Evolutionary conservation across 2,113 vertebrate genomes (phyloP), one percentile per base, ranked within the genome.

Genomic region (Silurus meridionalis): DNA sequence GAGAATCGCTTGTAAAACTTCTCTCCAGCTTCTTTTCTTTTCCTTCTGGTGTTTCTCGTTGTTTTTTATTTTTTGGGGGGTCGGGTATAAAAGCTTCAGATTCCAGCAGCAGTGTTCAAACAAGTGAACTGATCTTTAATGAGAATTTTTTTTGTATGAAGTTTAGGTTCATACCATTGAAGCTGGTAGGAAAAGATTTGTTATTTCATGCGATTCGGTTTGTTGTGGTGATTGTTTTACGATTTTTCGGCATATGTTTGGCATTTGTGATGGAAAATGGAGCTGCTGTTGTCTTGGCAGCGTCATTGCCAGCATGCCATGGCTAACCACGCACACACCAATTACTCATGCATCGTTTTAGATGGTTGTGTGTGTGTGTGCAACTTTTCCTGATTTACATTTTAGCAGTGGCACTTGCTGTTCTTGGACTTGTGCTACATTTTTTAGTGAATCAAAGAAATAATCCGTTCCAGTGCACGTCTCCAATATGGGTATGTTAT

Each of bases 281-380:
- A 75, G 48, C 72, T 23, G 72, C 72, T 84, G 82, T 82, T 85
- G 88, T 90, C 85, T 89, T 86, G 80, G 84, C 81, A 87, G 87
- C 74, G 15, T 71, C 79, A 50, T 37, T 80, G 79, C 74, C 75
- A 93, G 91, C 92, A 91, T 92, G 90, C 92, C 87, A 87, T 92
- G 88, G 92, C 91, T 92, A 91, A 94, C 94, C 91, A 91, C 94
- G 94, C 88, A 92, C 95, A 94, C 94, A 93, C 85, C 89, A 90
- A 94, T 97, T 95, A 96, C 95, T 96, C 96, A 96, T 94, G 94
- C 95, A 94, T 95, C 37, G 37, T 96, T 96, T 96, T 95, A 95
- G 96, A 95, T 95, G 90, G 94, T 94, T 92, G 93, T 90, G 91
- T 94, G 95, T 95, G 71, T 74, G 71, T 72, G 69, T 72, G 69